Evolutionary conservation across 2,797 vertebrate genomes (phyloP), one percentile per base, ranked within the genome.

Genomic region (Streptopelia turtur): DNA sequence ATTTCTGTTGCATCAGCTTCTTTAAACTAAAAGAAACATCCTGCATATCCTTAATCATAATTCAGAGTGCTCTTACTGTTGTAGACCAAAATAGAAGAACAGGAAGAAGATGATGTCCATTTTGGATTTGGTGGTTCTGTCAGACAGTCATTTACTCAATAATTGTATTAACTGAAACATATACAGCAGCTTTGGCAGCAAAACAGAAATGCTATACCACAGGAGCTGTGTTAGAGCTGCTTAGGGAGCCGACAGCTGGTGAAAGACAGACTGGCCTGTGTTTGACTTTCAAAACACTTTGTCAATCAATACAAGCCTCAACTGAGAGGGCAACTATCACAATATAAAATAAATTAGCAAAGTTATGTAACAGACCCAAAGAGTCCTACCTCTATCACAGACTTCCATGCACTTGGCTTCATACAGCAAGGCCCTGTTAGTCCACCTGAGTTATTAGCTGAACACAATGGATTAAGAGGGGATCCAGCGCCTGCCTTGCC

Each of bases 81-180:
- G n/a, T 14, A 45, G 43, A 90, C 79, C 28, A 93, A 93, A 93
- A 86, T 9, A 91, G 84, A 94, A 68, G 56, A 90, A 83, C 39
- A 88, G 79, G 82, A 88, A 87, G 75, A 95, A n/a, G 55, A 72
- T 0, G 0, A 52, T 10, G n/a, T 66, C 83, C 39, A 35, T 43
- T 63, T 75, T 6, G 76, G 79, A 79, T 53, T 57, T 43, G 37
- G 35, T 41, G 61, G 57, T 78, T 95, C 81, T 78, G 17, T 72
- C 79, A 93, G 72, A 55, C 31, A 80, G 37, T 59, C 64, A 83
- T 81, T 94, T 65, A 83, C 55, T 75, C 56, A 59, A 87, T 83
- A 95, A 91, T 74, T 94, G 24, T 75, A 93, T 94, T 94, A 94
- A 83, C 57, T 49, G 89, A 90, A 94, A 91, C 52, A 83, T 59